Percentiles rank a stretch among this genome's conserved stretches.
These are phyloP conservation scores for Stigmatopora nigra DNA, from an alignment of 2,113 vertebrate species.

Conservation along the genomic window DNA sequence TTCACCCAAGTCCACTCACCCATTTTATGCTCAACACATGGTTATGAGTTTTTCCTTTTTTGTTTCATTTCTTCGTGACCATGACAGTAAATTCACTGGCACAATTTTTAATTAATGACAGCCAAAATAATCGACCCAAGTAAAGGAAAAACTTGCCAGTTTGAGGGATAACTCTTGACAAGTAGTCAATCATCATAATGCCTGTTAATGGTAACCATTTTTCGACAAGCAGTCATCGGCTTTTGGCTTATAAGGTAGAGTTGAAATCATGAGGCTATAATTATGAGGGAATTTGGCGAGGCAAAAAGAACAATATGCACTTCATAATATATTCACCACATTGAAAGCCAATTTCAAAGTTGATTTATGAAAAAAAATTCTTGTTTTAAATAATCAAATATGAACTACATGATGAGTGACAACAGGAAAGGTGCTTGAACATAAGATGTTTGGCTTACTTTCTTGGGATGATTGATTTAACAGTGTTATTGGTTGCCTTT, in stretches of 20 bases:
- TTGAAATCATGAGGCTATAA: conserved; percentile 3
- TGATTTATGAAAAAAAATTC: conserved; percentile 4
- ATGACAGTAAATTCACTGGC: conserved; percentile 1
- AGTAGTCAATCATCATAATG: neutral
- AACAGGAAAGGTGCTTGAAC: conserved; percentile 8
- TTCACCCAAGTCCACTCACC: conserved; percentile 1
- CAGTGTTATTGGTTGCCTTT: conserved; percentile 28
- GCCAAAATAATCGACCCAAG: neutral
- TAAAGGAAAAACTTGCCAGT: conserved; percentile 1
- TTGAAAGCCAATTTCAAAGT: conserved; percentile 4
- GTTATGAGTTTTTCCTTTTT: neutral
- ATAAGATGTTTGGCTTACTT: conserved; percentile 1
- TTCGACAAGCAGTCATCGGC: conserved; percentile 6
- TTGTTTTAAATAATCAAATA: conserved; percentile 12
- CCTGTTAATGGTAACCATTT: neutral
- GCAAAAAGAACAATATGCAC: neutral
- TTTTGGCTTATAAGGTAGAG: neutral
- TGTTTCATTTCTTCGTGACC: conserved; percentile 4
- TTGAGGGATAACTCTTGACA: conserved; percentile 3
- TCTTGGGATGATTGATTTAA: conserved; percentile 31
- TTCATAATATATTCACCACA: conserved; percentile 4
- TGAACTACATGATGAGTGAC: conserved; percentile 8
- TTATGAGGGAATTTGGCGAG: conserved; percentile 5
- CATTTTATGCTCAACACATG: conserved; percentile 4
- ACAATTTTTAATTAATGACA: neutral